A percentile compares a stretch with the other conserved stretches of the same genome.
Conservation (phyloP, 1,140 invertebrate genomes). For the Maniola jurtina region DNA sequence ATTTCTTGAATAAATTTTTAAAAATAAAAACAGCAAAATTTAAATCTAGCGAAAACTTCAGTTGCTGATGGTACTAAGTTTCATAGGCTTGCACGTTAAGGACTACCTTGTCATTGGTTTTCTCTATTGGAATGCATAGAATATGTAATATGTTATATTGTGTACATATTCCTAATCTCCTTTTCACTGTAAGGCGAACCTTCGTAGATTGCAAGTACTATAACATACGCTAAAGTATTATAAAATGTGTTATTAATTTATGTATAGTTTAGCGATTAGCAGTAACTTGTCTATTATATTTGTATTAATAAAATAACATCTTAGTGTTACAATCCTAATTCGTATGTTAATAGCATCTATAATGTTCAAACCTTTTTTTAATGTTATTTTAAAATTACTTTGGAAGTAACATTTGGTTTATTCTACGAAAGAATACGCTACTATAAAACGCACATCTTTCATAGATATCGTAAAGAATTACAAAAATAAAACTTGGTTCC, state of each 20-base stretch:
- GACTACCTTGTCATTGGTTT: no score
- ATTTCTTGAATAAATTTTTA: no score
- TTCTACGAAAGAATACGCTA: conserved; percentile 20
- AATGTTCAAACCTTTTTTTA: conserved; percentile 1
- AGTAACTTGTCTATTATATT: conserved; percentile 30
- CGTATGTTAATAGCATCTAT: conserved; percentile 3
- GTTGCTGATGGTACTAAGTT: no score
- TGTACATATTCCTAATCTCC: no score
- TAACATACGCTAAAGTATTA: conserved; percentile 53
- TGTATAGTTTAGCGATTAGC: conserved; percentile 53
- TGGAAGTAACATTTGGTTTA: conserved; percentile 9
- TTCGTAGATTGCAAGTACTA: background rate
- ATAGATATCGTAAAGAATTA: conserved; percentile 31
- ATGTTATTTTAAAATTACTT: conserved; percentile 7
- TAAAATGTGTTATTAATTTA: conserved; percentile 68
- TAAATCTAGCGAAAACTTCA: no score
- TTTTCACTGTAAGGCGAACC: background rate
- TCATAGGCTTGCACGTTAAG: no score
- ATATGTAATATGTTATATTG: no score
- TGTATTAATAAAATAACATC: conserved; percentile 31
- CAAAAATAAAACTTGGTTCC: conserved; percentile 48
- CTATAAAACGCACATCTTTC: conserved; percentile 29
- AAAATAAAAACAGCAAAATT: no score
- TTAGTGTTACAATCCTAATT: conserved; percentile 4
- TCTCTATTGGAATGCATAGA: no score